A percentile compares a stretch with the other conserved stretches of the same genome.
Evolutionary conservation across 2,888 invertebrate species (phyloP).

Genomic region (Oeneis ivallda): DNA sequence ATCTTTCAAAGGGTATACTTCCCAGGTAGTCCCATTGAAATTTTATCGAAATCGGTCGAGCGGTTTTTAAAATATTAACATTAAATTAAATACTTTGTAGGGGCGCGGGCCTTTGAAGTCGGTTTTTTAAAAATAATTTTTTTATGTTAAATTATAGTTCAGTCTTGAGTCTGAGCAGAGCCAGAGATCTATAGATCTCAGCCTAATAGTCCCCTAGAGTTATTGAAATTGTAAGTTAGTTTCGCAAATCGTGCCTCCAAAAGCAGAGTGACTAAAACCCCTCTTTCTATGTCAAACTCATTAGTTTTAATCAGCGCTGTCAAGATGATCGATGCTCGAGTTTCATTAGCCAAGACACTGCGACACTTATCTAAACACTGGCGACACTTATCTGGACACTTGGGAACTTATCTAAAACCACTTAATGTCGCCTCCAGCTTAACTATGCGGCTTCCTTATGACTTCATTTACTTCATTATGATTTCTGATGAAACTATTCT

Average conservation of each 20-base stretch:
- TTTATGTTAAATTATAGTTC: too few species aligned
- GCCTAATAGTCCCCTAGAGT: too few species aligned
- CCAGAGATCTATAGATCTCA: too few species aligned
- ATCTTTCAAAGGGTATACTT: too few species aligned
- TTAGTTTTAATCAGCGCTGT: constrained; percentile 20
- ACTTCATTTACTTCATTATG: constrained; percentile 31
- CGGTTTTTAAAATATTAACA: too few species aligned
- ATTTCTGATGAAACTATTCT: constrained; percentile 17
- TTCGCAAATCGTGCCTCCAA: neutral
- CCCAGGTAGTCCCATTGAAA: too few species aligned
- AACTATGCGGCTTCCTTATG: constrained; percentile 30
- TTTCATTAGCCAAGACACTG: constrained; percentile 22
- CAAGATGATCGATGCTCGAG: constrained; percentile 21
- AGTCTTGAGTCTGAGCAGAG: too few species aligned
- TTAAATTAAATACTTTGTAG: too few species aligned
- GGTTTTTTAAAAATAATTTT: too few species aligned
- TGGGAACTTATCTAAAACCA: constrained; percentile 17
- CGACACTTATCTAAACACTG: constrained; percentile 16
- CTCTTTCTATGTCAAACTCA: constrained; percentile 21
- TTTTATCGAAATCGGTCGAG: too few species aligned
- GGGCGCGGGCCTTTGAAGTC: too few species aligned
- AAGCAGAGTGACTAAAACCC: neutral
- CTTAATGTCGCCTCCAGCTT: constrained; percentile 22
- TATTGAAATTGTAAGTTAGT: too few species aligned
- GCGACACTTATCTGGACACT: constrained; percentile 22